Evolutionary conservation across 2,113 vertebrate species (phyloP), one percentile per base, ranked within the genome.

Genomic region (Centropus bengalensis): DNA sequence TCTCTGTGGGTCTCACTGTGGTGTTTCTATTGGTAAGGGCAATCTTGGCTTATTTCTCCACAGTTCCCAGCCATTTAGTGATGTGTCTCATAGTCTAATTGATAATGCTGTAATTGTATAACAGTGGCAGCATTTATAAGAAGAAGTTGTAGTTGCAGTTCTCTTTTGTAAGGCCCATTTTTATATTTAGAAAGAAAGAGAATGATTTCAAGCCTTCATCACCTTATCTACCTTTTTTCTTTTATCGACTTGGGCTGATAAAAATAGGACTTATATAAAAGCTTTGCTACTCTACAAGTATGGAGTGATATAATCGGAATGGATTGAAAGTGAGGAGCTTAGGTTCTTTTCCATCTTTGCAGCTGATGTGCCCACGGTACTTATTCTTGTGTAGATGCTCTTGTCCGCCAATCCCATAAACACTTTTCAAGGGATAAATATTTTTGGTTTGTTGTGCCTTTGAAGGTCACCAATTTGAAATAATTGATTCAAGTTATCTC

Each of bases 1-100:
- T 88, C 97, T 99, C 73, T 99, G 98, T 11, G 99, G 99, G 84
- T 99, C 99, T 2, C 99, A 99, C 97, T 99, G 99, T 0, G 99
- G 99, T 2, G 98, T 99, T n/a, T 99, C 99, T 84, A 99, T 98
- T 3, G 99, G 99, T 99, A 96, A 98, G 98, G 97, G 36, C 45
- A 30, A 12, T 62, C 63, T 22, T 4, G 11, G 24, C 28, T 3
- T 36, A 38, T 38, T n/a, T 8, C 3, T 44, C 33, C 64, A 47
- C 67, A 33, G 1, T 6, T 69, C 27, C 73, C 15, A 6, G 3
- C 23, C 15, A 0, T 20, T 12, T 28, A 33, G 27, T 3, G 19
- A 18, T 4, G 17, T 22, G 40, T 20, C 59, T 24, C 20, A 28
- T 71, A 80, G 24, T 16, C 55, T 66, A 10, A 33, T 4, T 51